These are phyloP conservation scores for Salvelinus alpinus DNA, from an alignment of 2,113 vertebrate genomes.

Conservation along the genomic window DNA sequence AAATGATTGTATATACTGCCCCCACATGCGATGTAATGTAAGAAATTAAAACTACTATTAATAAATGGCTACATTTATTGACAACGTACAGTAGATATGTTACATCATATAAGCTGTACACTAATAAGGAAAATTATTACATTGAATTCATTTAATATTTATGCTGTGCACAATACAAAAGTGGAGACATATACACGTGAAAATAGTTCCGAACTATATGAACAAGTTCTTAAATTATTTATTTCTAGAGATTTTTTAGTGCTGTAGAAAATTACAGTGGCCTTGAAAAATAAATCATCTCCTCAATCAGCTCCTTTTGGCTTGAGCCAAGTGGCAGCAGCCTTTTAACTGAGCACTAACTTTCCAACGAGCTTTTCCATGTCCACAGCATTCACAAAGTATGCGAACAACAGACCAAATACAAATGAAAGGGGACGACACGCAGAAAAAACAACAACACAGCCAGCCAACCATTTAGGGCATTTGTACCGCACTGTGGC, in stretches of 20 bases:
- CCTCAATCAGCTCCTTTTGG: constrained; percentile 42
- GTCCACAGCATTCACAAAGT: neutral
- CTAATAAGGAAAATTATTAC: too few relatives aligned
- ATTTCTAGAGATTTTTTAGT: constrained; percentile 63
- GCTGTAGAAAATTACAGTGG: constrained; percentile 57
- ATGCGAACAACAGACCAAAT: constrained; percentile 22
- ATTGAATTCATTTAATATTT: too few relatives aligned
- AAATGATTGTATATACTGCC: too few relatives aligned
- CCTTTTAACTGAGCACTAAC: neutral
- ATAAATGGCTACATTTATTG: constrained; percentile 54
- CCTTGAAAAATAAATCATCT: constrained; percentile 60
- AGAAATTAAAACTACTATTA: constrained; percentile 34
- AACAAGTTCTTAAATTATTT: constrained; percentile 62
- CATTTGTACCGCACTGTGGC: neutral
- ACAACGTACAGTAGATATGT: constrained; percentile 34
- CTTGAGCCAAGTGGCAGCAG: constrained; percentile 10
- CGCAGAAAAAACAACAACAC: constrained; percentile 38
- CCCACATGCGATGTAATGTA: constrained; percentile 7
- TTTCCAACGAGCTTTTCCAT: constrained; percentile 1
- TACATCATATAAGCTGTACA: neutral
- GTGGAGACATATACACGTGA: constrained; percentile 29
- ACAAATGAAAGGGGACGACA: constrained; percentile 30
- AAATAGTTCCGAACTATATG: constrained; percentile 67
- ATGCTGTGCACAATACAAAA: neutral
- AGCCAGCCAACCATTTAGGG: constrained; percentile 47